Conservation (phyloP, 2,797 vertebrate genomes). For the Vireo griseus region DNA sequence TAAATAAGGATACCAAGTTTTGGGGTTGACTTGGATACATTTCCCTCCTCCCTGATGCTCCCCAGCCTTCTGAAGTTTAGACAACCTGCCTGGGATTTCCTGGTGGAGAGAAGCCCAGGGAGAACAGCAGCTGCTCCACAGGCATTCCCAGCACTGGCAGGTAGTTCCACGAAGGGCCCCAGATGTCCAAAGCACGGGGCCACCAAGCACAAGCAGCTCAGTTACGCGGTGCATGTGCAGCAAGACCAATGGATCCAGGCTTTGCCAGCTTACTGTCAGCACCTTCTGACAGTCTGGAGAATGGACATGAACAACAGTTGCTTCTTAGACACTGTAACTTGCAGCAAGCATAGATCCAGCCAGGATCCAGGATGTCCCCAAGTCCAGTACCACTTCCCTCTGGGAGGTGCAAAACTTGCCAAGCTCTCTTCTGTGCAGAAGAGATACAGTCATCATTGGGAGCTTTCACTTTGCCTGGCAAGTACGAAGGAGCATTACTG, state of each 20-base stretch:
- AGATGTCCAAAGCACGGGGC: neutral
- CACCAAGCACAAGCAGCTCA: neutral
- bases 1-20: neutral
- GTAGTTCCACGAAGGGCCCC: neutral
- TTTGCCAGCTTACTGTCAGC: neutral
- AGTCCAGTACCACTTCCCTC: neutral
- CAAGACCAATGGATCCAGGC: neutral
- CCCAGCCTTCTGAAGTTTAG: neutral
- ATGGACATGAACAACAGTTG: neutral
- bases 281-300: neutral
- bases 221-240: neutral
- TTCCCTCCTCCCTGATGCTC: neutral
- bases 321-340: neutral
- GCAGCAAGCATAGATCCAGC: neutral
- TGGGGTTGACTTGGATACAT: neutral
- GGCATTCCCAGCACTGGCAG: neutral
- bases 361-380: neutral
- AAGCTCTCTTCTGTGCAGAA: neutral
- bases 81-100: neutral
- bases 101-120: neutral
- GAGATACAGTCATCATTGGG: neutral
- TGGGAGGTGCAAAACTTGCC: neutral
- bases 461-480: neutral
- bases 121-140: neutral
- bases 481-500: neutral